A percentile compares a stretch with the other conserved stretches of the same genome.
These are phyloP conservation scores for Eptatretus burgeri DNA, from an alignment of 2,113 vertebrate genomes.

Conservation along the genomic window DNA sequence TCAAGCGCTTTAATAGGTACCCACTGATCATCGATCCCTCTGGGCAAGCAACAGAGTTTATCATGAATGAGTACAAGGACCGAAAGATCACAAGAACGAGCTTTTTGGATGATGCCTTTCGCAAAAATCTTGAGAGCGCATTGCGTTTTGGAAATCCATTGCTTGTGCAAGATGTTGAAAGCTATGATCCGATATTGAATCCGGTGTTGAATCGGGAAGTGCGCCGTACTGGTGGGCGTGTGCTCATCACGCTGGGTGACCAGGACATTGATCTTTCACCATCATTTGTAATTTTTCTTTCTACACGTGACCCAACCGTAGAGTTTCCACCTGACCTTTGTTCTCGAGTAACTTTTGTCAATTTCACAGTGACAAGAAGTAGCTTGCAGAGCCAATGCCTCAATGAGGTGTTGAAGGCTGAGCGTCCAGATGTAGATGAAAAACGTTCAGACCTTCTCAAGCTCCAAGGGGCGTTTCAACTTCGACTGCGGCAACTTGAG, in stretches of 20 bases:
- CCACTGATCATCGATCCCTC: constrained; percentile 3
- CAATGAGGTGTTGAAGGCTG: constrained; percentile 2
- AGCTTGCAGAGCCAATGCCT: constrained; percentile 5
- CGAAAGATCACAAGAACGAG: constrained; percentile 3
- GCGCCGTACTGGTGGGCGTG: background rate
- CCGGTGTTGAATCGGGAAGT: constrained; percentile 1
- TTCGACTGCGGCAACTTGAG: constrained; percentile 2
- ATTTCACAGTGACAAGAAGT: constrained; percentile 3
- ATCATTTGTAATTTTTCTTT: background rate
- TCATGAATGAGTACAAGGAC: constrained; percentile 4
- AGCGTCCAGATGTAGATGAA: background rate
- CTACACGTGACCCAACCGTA: constrained; percentile 3
- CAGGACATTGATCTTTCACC: constrained; percentile 4
- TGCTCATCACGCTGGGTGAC: constrained; percentile 5
- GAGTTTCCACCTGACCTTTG: constrained; percentile 5
- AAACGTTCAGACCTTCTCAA: constrained; percentile 3
- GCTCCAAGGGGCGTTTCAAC: constrained; percentile 2
- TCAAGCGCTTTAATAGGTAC: constrained; percentile 5
- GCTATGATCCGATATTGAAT: background rate
- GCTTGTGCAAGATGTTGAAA: background rate
- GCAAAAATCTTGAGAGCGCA: constrained; percentile 6
- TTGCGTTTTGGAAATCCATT: constrained; percentile 1
- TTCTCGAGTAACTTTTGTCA: constrained; percentile 3
- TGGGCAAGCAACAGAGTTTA: background rate
- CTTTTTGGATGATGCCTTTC: constrained; percentile 3